phyloP scores from a whole-genome alignment of 2,113 vertebrate genomes.

The Malurus elegans region DNA sequence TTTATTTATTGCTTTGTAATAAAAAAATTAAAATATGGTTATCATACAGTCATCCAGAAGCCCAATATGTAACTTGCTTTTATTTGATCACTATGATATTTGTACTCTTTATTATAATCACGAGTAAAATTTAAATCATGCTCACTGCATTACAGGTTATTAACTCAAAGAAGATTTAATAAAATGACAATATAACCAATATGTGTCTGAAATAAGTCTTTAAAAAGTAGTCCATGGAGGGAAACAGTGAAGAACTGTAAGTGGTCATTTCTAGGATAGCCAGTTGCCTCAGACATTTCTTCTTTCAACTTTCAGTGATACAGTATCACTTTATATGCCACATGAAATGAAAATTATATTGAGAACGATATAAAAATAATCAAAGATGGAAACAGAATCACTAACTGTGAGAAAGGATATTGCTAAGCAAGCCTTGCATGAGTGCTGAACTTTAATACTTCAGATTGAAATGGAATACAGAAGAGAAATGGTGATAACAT shows the following conservation, averaged over 20 bases:
- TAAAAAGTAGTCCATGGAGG: neutral
- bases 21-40: neutral
- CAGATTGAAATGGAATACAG: neutral
- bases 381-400: neutral
- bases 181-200: neutral
- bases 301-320: neutral
- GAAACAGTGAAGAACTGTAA: neutral
- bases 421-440: neutral
- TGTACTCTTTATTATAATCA: conserved; percentile 9
- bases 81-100: conserved; percentile 25
- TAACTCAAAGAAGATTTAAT: conserved; percentile 43
- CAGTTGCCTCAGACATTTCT: neutral
- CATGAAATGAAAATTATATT: neutral
- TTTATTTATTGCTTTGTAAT: neutral
- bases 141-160: conserved; percentile 36
- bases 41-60: neutral
- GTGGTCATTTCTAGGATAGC: neutral
- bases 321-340: neutral
- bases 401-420: neutral
- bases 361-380: neutral
- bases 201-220: conserved; percentile 3
- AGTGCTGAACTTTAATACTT: neutral
- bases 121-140: conserved; percentile 6
- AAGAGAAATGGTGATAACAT: neutral
- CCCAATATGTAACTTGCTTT: conserved; percentile 1